Base-by-base conservation (phyloP, 2,888 invertebrate genomes). In the Petrophora chlorosata region DNA sequence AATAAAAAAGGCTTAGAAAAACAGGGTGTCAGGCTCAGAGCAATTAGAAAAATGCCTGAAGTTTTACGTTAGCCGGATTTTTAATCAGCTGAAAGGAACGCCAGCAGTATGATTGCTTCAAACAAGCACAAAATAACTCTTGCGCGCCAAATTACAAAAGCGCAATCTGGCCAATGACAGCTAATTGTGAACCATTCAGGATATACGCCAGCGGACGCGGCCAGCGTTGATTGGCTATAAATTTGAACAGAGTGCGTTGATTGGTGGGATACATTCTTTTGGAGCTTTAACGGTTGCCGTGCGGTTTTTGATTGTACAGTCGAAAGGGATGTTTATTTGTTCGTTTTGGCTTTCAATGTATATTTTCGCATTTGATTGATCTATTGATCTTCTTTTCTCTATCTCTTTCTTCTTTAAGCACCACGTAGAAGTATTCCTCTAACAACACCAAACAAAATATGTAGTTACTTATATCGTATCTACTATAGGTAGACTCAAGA, bases 191-290 rank as follows among this genome's bases (percentile, higher is more conserved):
- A 25, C 70, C 65, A 74, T 78, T 75, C 74, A 70, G 67, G 62
- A 75, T 76, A 70, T 72, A 74, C 73, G 67, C 63, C 61, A 61
- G 40, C 56, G 36, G 51, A 63, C 67, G 60, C 63, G 58, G 65
- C 64, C 56, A 57, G 60, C 62, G 60, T 67, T 79, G 80, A 82
- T 82, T 82, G 79, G 81, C 82, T 80, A 71, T 79, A 80, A 78
- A 82, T 77, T 77, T 66, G 58, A 59, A 59, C 61, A 42, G 56
- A 42, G 40, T 33, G 19, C 65, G 61, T 63, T 82, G 81, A 82
- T 82, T 82, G 76, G 77, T 69, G 64, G 38, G 54, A 41, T 61
- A n/a, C n/a, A n/a, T n/a, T n/a, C 64, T 67, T 72, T 70, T 71
- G 71, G 68, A 49, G 53, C 25, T 45, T 47, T 25, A 52, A 42